Conservation (phyloP, 2,888 invertebrate species). For the Apodemia hepburni region DNA sequence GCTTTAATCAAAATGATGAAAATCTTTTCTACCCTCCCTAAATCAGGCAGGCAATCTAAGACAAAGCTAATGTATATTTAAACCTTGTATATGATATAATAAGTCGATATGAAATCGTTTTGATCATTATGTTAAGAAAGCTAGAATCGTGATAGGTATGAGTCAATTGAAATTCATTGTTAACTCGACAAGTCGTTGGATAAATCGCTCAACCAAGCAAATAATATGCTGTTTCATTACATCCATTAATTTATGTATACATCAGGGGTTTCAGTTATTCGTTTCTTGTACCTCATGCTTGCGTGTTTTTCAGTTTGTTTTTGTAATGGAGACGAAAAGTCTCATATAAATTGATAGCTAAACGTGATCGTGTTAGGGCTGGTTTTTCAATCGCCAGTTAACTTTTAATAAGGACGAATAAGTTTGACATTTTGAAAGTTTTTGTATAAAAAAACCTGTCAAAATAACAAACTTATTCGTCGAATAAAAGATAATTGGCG, state of each 20-base stretch:
- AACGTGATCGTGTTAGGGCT: background rate
- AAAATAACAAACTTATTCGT: too few species aligned
- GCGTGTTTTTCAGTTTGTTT: background rate
- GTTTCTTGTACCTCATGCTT: background rate
- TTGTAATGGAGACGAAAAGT: background rate
- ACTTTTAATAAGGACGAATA: too few species aligned
- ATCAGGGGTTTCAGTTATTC: background rate
- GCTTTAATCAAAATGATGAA: too few species aligned
- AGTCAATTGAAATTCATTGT: slow-evolving; percentile 11
- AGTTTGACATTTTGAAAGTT: too few species aligned
- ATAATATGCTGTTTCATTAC: slow-evolving; percentile 4
- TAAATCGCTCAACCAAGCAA: slow-evolving; percentile 14
- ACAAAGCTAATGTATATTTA: background rate
- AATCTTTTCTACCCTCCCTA: too few species aligned
- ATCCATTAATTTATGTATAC: background rate
- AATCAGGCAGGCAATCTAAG: too few species aligned
- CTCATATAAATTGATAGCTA: background rate
- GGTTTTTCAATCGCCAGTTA: too few species aligned
- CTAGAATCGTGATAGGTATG: slow-evolving; percentile 13
- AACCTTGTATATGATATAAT: background rate
- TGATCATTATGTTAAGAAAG: slow-evolving; percentile 9
- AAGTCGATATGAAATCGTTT: background rate
- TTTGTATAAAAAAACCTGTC: too few species aligned
- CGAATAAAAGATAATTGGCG: too few species aligned
- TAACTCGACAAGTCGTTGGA: slow-evolving; percentile 12